Conservation (phyloP, 2,888 invertebrate genomes). For the Macrosiphum euphorbiae region DNA sequence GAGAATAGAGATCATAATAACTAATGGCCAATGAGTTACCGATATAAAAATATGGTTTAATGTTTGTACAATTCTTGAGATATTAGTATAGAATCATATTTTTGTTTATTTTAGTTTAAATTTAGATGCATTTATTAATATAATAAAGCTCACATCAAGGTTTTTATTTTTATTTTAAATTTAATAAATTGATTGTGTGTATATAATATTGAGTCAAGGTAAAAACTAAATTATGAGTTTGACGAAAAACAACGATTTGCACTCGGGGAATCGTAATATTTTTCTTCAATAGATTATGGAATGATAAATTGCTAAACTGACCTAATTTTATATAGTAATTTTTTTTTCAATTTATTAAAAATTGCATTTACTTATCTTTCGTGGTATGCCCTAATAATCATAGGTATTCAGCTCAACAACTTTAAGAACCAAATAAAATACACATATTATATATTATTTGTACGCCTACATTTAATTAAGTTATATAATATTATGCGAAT, state of each 20-base stretch:
- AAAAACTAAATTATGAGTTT: neutral
- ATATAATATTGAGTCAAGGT: neutral
- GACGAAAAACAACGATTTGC: neutral
- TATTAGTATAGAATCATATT: neutral
- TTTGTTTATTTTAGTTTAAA: neutral
- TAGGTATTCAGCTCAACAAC: neutral
- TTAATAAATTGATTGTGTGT: too few species aligned
- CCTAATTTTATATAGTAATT: neutral
- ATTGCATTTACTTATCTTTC: neutral
- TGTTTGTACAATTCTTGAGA: neutral
- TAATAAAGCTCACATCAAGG: neutral
- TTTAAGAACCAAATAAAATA: neutral
- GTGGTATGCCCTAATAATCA: neutral
- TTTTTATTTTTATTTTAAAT: neutral
- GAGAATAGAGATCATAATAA: neutral
- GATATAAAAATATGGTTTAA: neutral
- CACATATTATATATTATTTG: neutral
- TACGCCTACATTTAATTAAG: neutral
- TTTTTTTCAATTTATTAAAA: neutral
- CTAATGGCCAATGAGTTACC: neutral
- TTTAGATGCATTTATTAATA: neutral
- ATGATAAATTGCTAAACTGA: neutral
- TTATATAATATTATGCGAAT: neutral
- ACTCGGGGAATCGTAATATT: neutral
- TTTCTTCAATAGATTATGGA: neutral